These are phyloP conservation scores for Diabrotica balteata DNA, from an alignment of 2,888 invertebrate genomes.

Conservation along the genomic window DNA sequence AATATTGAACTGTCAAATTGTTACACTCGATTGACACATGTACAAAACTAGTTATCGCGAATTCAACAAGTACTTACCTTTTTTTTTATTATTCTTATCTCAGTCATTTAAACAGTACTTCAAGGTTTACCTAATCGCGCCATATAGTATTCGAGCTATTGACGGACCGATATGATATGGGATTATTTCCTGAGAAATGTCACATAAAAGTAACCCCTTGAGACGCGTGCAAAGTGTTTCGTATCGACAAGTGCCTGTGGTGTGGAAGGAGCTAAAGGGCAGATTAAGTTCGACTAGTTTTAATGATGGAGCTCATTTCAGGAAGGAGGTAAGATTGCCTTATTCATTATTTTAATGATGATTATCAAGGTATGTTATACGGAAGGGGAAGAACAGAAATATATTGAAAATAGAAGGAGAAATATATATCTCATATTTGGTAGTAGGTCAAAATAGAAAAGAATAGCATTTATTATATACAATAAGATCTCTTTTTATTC, in stretches of 20 bases:
- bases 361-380: too few relatives aligned
- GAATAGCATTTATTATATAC: too few relatives aligned
- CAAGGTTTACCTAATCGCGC: not conserved
- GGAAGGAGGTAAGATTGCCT: conserved; percentile 38
- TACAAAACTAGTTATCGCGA: conserved; percentile 1
- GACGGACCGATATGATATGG: conserved; percentile 18
- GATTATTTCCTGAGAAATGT: conserved; percentile 33
- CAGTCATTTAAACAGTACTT: conserved; percentile 1
- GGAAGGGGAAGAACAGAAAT: too few relatives aligned
- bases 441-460: too few relatives aligned
- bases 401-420: too few relatives aligned
- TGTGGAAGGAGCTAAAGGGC: conserved; percentile 49
- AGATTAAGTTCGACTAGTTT: conserved; percentile 41
- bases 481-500: too few relatives aligned
- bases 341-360: not conserved
- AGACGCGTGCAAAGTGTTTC: conserved; percentile 36
- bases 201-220: conserved; percentile 35
- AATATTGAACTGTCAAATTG: conserved; percentile 10
- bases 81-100: conserved; percentile 7
- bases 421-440: too few relatives aligned
- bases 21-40: not conserved
- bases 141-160: not conserved
- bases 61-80: not conserved
- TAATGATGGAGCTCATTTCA: conserved; percentile 28
- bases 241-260: conserved; percentile 48